Evolutionary conservation across 1,140 invertebrate genomes (phyloP), one percentile per base, ranked within the genome.

Genomic region (silkworm (Bombyx mori)): DNA sequence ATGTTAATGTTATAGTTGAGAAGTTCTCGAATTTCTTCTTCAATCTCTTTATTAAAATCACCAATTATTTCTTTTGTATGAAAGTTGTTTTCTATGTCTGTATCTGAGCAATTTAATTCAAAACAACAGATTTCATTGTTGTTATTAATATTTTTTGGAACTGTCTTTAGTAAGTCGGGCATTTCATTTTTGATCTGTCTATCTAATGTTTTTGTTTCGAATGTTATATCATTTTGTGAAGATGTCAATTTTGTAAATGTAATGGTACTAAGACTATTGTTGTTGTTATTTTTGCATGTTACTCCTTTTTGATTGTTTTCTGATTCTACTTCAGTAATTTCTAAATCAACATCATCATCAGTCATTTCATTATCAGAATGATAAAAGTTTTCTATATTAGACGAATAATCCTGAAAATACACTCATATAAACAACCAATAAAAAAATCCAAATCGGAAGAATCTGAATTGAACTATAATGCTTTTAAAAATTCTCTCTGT

Each of bases 1-100:
- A 88, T 88, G 62, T 83, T 85, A 26, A 85, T 83, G 60, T 85
- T 87, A 61, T 85, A 84, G 67, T 85, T 85, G 18, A 85, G 66
- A 55, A 85, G 65, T 47, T 80, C 75, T 59, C 82, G 87, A 49
- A 90, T 82, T 82, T 89, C 89, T 62, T 88, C 84, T 72, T 89
- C 88, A 42, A 90, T 77, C 79, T 90, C 89, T 73, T 88, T 88
- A 56, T 88, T 88, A 63, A 90, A 90, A 67, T 90, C 87, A 35
- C 89, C 89, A 61, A 89, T 87, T 52, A 89, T 89, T 69, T 87
- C 84, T 59, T 79, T 83, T 4, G 82, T 73, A 55, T 85, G 54
- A 62, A 86, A 86, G 63, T 86, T 85, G 60, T 86, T 85, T 69
- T 86, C 83, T 63, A 86, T 85, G 63, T 85, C 83, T 47, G 76